Evolutionary conservation across 2,888 invertebrate genomes (phyloP), one percentile per base, ranked within the genome.

Genomic region (Hydropsyche betteni): DNA sequence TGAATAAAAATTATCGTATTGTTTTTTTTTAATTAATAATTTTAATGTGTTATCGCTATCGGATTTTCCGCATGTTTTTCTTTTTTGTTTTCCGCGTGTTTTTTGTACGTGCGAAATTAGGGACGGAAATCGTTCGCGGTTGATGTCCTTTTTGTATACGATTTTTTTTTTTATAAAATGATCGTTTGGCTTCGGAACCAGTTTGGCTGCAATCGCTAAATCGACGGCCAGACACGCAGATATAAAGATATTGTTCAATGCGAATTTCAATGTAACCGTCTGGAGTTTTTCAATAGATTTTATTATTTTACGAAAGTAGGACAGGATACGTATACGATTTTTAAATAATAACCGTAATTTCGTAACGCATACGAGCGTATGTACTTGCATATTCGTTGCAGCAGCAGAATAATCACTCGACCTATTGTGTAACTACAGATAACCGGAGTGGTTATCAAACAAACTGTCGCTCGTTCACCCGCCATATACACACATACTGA

Each of bases 191-290:
- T 3, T 50, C 2, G 70, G 24, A 70, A 70, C 70, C 70, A 16
- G 70, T 70, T 70, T 70, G 16, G 12, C 52, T 33, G 44, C 69
- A 69, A 36, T 69, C 36, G 64, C 34, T 34, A 14, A 64, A 34
- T 24, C 64, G 5, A 64, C 16, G 33, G 64, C 44, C 44, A 44
- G 44, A 44, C 44, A 8, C 44, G 6, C 44, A 6, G 44, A 44
- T 44, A 44, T 8, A 44, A 44, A 44, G 44, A 44, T 44, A 44
- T 44, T 10, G 44, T 44, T 44, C 44, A 44, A 10, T 10, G 44
- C 6, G 44, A 44, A 44, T 8, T 10, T 8, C 44, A 44, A 44
- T 44, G 44, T 6, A 10, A 44, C 10, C 44, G 44, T 44, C 44
- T 44, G 44, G 10, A 10, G 44, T 44, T 44, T 44, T 44, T 8